phyloP scores from a whole-genome alignment of 2,797 vertebrate species.

The Falco naumanni region DNA sequence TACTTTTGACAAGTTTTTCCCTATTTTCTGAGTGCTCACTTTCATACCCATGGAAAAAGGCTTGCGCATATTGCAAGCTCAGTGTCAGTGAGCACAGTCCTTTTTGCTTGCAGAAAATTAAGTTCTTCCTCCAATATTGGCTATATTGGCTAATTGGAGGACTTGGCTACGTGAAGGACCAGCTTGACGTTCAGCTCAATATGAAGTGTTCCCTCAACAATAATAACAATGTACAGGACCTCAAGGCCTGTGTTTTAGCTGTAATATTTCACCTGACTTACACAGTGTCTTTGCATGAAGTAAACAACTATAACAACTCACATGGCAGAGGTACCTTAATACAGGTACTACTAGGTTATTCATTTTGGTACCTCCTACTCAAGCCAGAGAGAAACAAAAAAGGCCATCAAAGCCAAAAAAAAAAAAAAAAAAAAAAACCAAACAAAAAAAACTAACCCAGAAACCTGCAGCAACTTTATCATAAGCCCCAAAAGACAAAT shows the following conservation, averaged over 20 bases:
- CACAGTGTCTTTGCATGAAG: neutral
- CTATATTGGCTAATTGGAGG: neutral
- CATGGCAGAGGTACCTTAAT: neutral
- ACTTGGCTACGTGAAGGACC: neutral
- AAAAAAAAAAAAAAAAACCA: constrained; percentile 73
- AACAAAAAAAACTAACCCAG: constrained; percentile 70
- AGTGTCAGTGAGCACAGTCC: neutral
- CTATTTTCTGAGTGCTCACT: neutral
- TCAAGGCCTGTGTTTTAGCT: neutral
- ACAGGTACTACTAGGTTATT: neutral
- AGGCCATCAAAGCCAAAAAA: constrained; percentile 80
- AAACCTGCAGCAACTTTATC: constrained; percentile 9
- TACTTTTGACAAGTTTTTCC: neutral
- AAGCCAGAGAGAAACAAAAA: constrained; percentile 52
- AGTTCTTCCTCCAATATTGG: neutral
- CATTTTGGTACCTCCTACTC: neutral
- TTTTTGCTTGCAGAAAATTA: neutral
- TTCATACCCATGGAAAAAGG: neutral
- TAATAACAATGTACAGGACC: neutral
- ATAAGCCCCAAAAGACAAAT: constrained; percentile 74
- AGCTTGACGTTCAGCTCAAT: neutral
- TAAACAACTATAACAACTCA: neutral
- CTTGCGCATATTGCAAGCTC: neutral
- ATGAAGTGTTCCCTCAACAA: neutral
- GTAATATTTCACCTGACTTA: neutral